Base-by-base conservation (phyloP, 2,797 vertebrate genomes). In the Chiroxiphia lanceolata region DNA sequence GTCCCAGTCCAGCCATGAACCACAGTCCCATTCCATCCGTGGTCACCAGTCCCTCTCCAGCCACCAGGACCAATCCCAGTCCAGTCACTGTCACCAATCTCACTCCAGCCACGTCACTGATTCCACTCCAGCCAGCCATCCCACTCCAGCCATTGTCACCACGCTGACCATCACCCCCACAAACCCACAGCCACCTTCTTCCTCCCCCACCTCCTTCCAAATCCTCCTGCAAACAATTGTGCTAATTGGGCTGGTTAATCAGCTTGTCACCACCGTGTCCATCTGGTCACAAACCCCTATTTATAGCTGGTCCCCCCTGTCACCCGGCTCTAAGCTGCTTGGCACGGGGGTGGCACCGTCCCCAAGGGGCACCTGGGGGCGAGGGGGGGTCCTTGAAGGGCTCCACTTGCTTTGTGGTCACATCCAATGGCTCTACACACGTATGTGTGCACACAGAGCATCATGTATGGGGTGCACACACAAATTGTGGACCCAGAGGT, bases 211-310 rank as follows among this genome's bases (percentile, higher is more conserved):
- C 31, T n/a, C 63, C 63, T 45, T 45, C 77, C 90, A 96, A 95
- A 97, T 96, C 96, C 92, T 36, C 51, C 78, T 13, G 54, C 26
- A 11, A 94, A 95, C 96, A 95, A 90, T 93, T 56, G 63, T 11
- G 70, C 95, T 97, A 94, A 97, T 97, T 98, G 65, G 92, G 78
- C 70, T 54, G 81, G 45, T 96, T 97, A 97, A 98, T 95, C 98
- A 92, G 96, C 96, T 96, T 94, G 95, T 78, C 87, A 78, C 65
- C n/a, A 6, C 65, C 19, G 7, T 34, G 54, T 92, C 95, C 96
- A 97, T 92, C 81, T 94, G 90, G 79, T 83, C 56, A 94, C 96
- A 94, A 48, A 31, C 45, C 83, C 95, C 96, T 97, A 95, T 97
- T 97, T 97, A 97, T 97, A 97, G 77, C 93, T 72, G 17, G 19